These are phyloP conservation scores for Pygoscelis antarcticus DNA, from an alignment of 2,113 vertebrate genomes.

Conservation along the genomic window DNA sequence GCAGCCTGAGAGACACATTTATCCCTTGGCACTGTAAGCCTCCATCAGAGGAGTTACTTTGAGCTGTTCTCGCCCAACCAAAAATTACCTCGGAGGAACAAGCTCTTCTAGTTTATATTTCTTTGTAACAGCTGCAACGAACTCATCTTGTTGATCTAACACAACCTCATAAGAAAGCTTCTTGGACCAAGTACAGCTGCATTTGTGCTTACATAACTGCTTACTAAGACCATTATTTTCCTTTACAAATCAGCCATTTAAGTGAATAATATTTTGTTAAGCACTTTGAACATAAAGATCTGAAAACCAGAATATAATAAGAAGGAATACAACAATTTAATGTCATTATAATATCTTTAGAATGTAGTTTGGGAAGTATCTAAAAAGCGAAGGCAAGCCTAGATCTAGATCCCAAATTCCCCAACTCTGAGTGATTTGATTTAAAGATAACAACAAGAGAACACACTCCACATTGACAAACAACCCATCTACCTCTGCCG, in stretches of 20 bases:
- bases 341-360: neutral
- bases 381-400: neutral
- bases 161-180: neutral
- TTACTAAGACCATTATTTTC: neutral
- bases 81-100: neutral
- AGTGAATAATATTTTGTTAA: neutral
- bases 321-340: neutral
- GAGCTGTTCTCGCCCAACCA: neutral
- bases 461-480: neutral
- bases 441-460: neutral
- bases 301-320: neutral
- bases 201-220: neutral
- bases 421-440: neutral
- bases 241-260: neutral
- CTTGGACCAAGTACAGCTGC: neutral
- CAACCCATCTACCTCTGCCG: conserved; percentile 70
- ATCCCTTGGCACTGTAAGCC: neutral
- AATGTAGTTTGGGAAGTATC: neutral
- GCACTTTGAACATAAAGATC: neutral
- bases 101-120: neutral
- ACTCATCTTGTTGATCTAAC: neutral
- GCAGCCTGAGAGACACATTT: neutral
- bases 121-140: neutral
- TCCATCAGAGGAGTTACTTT: neutral
- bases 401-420: neutral